Conservation (phyloP, 2,888 invertebrate species). For the Arrhopalites spinosus region DNA sequence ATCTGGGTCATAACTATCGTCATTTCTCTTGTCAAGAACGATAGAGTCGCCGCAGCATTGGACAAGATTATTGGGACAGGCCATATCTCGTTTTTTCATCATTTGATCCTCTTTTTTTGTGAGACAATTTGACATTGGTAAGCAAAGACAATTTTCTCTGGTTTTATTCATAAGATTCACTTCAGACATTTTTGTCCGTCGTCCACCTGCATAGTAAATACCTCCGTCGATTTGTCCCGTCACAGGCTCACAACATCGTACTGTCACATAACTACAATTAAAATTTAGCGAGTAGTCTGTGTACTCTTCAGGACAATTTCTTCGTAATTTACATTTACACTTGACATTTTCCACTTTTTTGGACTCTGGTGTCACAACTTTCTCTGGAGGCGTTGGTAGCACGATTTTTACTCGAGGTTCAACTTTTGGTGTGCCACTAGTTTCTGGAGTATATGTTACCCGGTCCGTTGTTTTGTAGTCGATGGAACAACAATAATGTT, state of each 20-base stretch:
- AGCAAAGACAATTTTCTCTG: conserved; percentile 3
- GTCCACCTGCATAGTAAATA: no score
- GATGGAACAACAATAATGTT: conserved; percentile 38
- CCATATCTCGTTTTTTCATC: conserved; percentile 27
- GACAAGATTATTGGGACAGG: conserved; percentile 45
- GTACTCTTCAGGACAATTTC: conserved; percentile 47
- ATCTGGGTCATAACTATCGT: not conserved
- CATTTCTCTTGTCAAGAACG: not conserved
- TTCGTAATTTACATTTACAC: conserved; percentile 47
- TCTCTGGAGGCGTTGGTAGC: not conserved
- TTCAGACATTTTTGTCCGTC: no score
- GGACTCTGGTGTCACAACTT: not conserved
- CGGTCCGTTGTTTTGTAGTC: not conserved
- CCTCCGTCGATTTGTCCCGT: not conserved
- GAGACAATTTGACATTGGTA: not conserved
- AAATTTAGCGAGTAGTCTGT: conserved; percentile 53
- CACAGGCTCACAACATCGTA: conserved; percentile 51
- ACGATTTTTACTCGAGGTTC: conserved; percentile 2
- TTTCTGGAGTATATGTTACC: not conserved
- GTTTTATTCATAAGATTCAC: not conserved
- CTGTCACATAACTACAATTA: conserved; percentile 47
- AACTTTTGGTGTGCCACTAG: not conserved
- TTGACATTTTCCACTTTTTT: conserved; percentile 5
- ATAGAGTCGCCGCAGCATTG: conserved; percentile 50
- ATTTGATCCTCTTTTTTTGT: not conserved